phyloP scores from a whole-genome alignment of 2,888 invertebrate species.

The Drosophila borealis region DNA sequence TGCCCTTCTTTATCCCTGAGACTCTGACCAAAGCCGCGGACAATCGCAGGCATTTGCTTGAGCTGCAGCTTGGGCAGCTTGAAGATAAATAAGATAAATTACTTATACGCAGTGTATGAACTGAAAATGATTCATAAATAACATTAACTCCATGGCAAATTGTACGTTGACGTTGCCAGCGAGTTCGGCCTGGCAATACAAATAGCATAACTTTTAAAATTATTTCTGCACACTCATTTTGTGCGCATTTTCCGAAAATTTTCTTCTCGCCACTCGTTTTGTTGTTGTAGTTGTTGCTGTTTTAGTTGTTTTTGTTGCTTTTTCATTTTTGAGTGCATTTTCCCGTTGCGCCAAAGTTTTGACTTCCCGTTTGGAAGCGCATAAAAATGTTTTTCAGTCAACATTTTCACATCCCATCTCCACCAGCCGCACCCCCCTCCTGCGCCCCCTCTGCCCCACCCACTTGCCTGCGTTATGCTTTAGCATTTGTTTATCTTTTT shows the following conservation, averaged over 20 bases:
- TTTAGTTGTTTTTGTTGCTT: conserved; percentile 32
- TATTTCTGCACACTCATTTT: conserved; percentile 75
- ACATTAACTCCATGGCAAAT: conserved; percentile 61
- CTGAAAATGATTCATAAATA: conserved; percentile 67
- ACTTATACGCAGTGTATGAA: conserved; percentile 49
- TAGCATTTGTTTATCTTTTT: conserved; percentile 76
- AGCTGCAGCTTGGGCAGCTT: conserved; percentile 6
- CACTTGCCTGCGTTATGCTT: conserved; percentile 12
- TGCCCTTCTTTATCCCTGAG: not conserved
- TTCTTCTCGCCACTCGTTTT: conserved; percentile 36
- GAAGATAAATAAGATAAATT: conserved; percentile 50
- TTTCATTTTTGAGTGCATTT: conserved; percentile 69
- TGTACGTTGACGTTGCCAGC: conserved; percentile 36
- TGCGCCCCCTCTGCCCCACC: not conserved
- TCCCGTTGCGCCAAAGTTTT: conserved; percentile 72
- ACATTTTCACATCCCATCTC: conserved; percentile 34
- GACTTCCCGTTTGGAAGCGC: conserved; percentile 71
- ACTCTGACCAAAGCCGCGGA: not conserved
- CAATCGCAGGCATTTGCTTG: not conserved
- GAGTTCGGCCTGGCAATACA: conserved; percentile 50
- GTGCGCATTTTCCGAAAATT: conserved; percentile 64
- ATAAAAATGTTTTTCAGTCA: conserved; percentile 71
- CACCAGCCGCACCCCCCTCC: conserved; percentile 4
- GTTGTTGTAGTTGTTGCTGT: conserved; percentile 21
- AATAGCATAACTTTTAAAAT: conserved; percentile 69